phyloP scores from a whole-genome alignment of 2,888 invertebrate genomes.

The Euclidia mi region DNA sequence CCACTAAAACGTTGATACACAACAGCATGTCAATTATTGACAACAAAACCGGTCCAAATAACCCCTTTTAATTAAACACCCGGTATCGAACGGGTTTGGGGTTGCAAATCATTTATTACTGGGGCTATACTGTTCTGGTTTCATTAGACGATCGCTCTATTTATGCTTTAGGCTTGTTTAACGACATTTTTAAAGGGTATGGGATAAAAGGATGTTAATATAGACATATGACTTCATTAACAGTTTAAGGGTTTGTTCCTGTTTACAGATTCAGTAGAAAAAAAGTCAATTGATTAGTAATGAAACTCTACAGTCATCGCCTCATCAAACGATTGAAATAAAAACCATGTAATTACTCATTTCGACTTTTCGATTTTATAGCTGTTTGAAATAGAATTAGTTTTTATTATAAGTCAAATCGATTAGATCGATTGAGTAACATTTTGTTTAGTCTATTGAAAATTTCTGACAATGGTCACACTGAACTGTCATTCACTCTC shows the following conservation, averaged over 20 bases:
- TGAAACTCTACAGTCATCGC: too few relatives aligned
- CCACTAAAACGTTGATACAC: slow-evolving; percentile 7
- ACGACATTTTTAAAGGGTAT: slow-evolving; percentile 53
- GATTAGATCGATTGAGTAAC: too few relatives aligned
- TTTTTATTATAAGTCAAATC: too few relatives aligned
- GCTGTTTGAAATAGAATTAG: too few relatives aligned
- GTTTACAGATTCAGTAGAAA: too few relatives aligned
- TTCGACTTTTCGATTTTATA: too few relatives aligned
- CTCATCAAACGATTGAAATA: too few relatives aligned
- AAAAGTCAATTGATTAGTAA: too few relatives aligned
- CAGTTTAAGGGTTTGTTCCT: slow-evolving; percentile 22
- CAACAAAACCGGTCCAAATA: slow-evolving; percentile 27
- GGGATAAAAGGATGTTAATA: slow-evolving; percentile 40
- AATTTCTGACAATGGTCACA: too few relatives aligned
- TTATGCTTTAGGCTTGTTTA: slow-evolving; percentile 40
- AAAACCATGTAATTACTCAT: too few relatives aligned
- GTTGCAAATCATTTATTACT: slow-evolving; percentile 39
- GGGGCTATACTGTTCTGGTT: slow-evolving; percentile 37
- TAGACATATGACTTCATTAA: slow-evolving; percentile 36
- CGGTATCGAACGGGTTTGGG: slow-evolving; percentile 22
- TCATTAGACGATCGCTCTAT: slow-evolving; percentile 40
- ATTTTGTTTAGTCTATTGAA: too few relatives aligned
- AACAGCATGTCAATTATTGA: slow-evolving; percentile 28
- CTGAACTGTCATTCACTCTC: too few relatives aligned
- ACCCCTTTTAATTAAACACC: slow-evolving; percentile 42